Conservation (phyloP, 2,888 invertebrate species). For the Linyphia triangularis region DNA sequence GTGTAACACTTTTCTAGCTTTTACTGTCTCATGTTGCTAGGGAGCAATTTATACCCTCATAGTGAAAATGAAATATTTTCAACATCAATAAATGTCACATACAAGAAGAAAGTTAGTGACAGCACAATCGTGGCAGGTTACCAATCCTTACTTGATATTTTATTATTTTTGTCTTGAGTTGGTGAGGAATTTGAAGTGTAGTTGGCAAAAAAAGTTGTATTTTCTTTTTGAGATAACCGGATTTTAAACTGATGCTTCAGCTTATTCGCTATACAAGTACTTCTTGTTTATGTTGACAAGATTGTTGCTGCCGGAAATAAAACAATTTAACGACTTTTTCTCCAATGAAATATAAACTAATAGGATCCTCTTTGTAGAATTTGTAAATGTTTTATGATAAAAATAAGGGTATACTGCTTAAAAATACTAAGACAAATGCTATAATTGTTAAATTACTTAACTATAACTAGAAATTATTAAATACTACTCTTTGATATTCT, state of each 20-base stretch:
- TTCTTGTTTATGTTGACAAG: too few relatives aligned
- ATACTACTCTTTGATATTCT: too few relatives aligned
- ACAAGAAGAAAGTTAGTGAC: neutral
- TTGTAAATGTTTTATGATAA: too few relatives aligned
- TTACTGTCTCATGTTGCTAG: slow-evolving; percentile 24
- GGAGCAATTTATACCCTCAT: slow-evolving; percentile 29
- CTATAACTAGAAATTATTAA: too few relatives aligned
- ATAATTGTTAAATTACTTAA: too few relatives aligned
- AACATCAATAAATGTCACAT: slow-evolving; percentile 34
- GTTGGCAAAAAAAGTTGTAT: neutral
- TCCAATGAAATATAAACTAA: too few relatives aligned
- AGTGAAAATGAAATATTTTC: slow-evolving; percentile 46
- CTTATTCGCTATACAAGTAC: too few relatives aligned
- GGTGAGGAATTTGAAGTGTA: neutral
- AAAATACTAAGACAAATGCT: too few relatives aligned
- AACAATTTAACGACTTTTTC: too few relatives aligned
- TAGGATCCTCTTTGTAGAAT: too few relatives aligned
- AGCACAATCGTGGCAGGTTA: neutral
- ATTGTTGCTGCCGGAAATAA: too few relatives aligned
- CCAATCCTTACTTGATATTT: neutral
- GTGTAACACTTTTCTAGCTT: slow-evolving; percentile 43
- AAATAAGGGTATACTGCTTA: too few relatives aligned
- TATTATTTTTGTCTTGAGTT: neutral
- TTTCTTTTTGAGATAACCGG: neutral
- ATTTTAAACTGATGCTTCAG: neutral